Base-by-base conservation (phyloP, 92 coral and sea anemone genomes). In the Epizoanthus scotinus region DNA sequence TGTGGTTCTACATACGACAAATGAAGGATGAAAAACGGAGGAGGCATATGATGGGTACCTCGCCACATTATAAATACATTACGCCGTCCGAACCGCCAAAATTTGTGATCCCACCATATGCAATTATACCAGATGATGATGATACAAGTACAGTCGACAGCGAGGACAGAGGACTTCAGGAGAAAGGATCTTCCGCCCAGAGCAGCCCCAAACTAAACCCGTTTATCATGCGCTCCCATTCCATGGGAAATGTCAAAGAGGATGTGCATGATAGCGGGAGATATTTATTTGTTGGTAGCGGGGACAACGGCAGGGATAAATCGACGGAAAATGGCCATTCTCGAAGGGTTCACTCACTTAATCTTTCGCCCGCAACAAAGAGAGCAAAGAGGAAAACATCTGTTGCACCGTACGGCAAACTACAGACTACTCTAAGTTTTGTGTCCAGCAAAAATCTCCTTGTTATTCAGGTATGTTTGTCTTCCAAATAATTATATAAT, bases 31-130 rank as follows among this genome's bases (percentile, higher is more conserved):
- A 66, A 21, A 58, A 57, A 38, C 68, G 63, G 0, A 58, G 62
- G 36, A 9, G 52, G 0, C 56, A 59, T 0, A 18, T 22, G 28
- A 53, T 22, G 8, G 62, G 67, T 2, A 10, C 31, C 0, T 58
- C 81, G 3, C 55, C 22, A 40, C 87, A 85, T 26, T 89, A 91
- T 65, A 78, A 90, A 0, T 87, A 54, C 82, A 92, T 92, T 20
- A 31, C 92, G 42, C 85, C 97, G 0, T 74, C 74, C 50, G 89
- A 90, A 12, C 90, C 94, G 13, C 94, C 97, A 36, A 84, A 83
- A 13, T 92, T 92, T 71, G 72, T 86, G 1, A 92, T 92, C 54
- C 97, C 97, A 8, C 94, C 97, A 22, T 92, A 90, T 67, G 84
- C 88, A 2, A 60, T 63, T 54, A 6, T 67, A 1, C 61, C 65